Base-by-base conservation (phyloP, 2,888 invertebrate genomes). In the Erebia aethiops region DNA sequence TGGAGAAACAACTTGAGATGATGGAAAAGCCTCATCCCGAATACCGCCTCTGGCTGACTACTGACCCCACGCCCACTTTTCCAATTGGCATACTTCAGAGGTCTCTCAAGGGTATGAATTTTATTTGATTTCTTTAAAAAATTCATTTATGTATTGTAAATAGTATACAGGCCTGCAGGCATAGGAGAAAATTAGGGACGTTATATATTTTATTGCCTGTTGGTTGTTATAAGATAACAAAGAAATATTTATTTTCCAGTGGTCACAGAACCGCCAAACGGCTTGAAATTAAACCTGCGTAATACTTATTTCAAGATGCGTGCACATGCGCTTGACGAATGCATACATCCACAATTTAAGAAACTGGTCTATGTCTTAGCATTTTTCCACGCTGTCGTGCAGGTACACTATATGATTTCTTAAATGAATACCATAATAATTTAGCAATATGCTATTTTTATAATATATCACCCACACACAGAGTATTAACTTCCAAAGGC, bases 351-450 rank as follows among this genome's bases (percentile, higher is more conserved):
- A 0, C 94, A 95, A n/a, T 98, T 96, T 90, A 96, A 96, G 79
- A 94, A 97, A 49, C 92, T 98, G 0, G 95, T 98, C 54, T 98
- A 97, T 84, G 98, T 98, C 1, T 92, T 98, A 57, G 97, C 98
- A 0, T 98, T 98, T 92, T 98, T 98, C 92, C 98, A 98, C 85
- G 98, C 98, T 10, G 98, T 98, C 0, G 96, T 98, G 0, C 97
- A 97, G 94, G 96, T 96, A 68, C 2, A 10, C 11, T 67, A 7
- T 61, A 66, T 1, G 11, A 58, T 52, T 18, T 11, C 35, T 7
- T 62, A 46, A 46, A 46, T 46, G 11, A 13, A 46, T 46, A 13
- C 13, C 46, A 46, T 46, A 13, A 46, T 11, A n/a, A n/a, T n/a
- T n/a, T 13, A 46, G 46, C 11, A 13, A 11, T 46, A 13, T 13